phyloP scores from a whole-genome alignment of 2,113 vertebrate species.

The Mormyrus lacerda region DNA sequence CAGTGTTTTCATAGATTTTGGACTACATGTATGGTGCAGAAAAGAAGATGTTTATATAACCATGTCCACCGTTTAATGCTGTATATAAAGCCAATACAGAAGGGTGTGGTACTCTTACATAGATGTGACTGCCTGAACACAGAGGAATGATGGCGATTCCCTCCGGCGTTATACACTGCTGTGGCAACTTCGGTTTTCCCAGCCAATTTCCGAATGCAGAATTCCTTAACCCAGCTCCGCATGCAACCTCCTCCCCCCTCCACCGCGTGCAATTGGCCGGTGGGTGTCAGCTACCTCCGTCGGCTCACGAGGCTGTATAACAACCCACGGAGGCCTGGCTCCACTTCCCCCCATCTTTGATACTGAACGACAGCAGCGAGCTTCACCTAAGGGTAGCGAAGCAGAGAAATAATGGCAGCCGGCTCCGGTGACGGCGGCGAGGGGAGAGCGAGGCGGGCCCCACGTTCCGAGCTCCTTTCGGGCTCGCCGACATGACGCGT shows the following conservation, averaged over 20 bases:
- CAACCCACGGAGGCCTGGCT: slow-evolving; percentile 64
- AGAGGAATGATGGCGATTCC: not conserved
- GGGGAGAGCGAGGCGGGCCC: slow-evolving; percentile 70
- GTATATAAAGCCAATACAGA: not conserved
- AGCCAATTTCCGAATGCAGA: slow-evolving; percentile 5
- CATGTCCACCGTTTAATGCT: not conserved
- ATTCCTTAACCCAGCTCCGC: slow-evolving; percentile 26
- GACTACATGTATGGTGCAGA: not conserved
- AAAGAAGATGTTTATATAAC: not conserved
- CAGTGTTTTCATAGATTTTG: not conserved
- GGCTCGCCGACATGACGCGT: slow-evolving; percentile 97
- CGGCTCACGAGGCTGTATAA: slow-evolving; percentile 72
- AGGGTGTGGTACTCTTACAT: not conserved
- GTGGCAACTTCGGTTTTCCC: not conserved
- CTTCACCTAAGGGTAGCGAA: slow-evolving; percentile 94
- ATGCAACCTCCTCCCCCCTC: slow-evolving; percentile 27
- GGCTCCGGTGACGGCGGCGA: slow-evolving; percentile 69
- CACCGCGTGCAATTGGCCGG: slow-evolving; percentile 38
- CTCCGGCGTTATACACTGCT: not conserved
- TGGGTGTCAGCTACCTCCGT: slow-evolving; percentile 59
- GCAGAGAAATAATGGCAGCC: slow-evolving; percentile 92
- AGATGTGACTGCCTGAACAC: not conserved
- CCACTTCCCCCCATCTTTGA: slow-evolving; percentile 74
- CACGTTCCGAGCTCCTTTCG: slow-evolving; percentile 84
- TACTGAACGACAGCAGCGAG: slow-evolving; percentile 81